These are phyloP conservation scores for Shargacucullia verbasci DNA, from an alignment of 2,888 invertebrate species.

Conservation along the genomic window DNA sequence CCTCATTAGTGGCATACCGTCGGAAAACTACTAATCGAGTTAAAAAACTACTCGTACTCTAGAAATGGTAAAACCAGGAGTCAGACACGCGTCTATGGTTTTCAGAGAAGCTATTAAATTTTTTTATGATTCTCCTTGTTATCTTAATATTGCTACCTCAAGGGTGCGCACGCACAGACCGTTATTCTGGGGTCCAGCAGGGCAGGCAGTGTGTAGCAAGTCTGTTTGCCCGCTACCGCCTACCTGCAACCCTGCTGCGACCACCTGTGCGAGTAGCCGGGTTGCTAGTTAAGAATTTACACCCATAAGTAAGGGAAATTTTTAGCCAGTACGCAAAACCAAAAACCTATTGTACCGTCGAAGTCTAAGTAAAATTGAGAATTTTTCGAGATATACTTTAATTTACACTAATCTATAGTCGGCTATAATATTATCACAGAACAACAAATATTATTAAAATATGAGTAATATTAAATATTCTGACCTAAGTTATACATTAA, in stretches of 20 bases:
- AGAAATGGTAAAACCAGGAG: background rate
- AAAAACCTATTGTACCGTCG: too few relatives aligned
- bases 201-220: conserved; percentile 19
- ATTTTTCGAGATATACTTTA: too few relatives aligned
- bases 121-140: conserved; percentile 32
- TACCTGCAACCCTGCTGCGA: conserved; percentile 69
- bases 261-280: conserved; percentile 78
- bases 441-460: too few relatives aligned
- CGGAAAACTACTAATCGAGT: too few relatives aligned
- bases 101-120: conserved; percentile 18
- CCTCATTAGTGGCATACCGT: too few relatives aligned
- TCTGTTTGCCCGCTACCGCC: conserved; percentile 55
- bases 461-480: too few relatives aligned
- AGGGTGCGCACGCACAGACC: conserved; percentile 8
- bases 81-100: background rate
- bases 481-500: too few relatives aligned
- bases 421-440: too few relatives aligned
- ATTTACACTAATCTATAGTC: too few relatives aligned
- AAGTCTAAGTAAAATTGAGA: too few relatives aligned
- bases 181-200: conserved; percentile 1
- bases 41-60: too few relatives aligned
- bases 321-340: too few relatives aligned
- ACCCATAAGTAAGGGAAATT: conserved; percentile 36
- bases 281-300: conserved; percentile 45
- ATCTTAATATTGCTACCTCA: conserved; percentile 22